Evolutionary conservation across 1,140 invertebrate species (phyloP).

Genomic region (Drosophila athabasca): DNA sequence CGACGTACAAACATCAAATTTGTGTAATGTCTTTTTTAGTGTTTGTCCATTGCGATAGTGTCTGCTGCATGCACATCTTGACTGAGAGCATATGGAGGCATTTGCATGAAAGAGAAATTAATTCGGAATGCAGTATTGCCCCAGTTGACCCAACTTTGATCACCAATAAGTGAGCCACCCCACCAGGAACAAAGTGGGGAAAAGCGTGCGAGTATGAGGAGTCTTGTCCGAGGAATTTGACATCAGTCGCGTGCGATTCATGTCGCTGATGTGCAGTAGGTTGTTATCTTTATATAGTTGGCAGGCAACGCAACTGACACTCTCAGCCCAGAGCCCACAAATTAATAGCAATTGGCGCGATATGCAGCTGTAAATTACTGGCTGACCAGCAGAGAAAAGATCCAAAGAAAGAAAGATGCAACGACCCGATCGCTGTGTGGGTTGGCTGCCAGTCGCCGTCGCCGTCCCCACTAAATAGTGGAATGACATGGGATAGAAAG

Average conservation of each 20-base stretch:
- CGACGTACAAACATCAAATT: no score
- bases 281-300: constrained; percentile 26
- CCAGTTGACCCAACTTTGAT: constrained; percentile 24
- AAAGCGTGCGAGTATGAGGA: constrained; percentile 11
- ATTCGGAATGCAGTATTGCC: constrained; percentile 12
- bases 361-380: constrained; percentile 38
- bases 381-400: constrained; percentile 41
- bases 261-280: constrained; percentile 26
- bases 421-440: constrained; percentile 50
- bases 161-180: constrained; percentile 4
- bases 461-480: constrained; percentile 7
- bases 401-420: constrained; percentile 49
- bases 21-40: no score
- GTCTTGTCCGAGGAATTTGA: constrained; percentile 24
- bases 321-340: constrained; percentile 36
- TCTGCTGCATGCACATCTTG: no score
- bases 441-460: constrained; percentile 5
- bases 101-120: constrained; percentile 2
- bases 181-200: constrained; percentile 18
- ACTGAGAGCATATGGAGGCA: neutral
- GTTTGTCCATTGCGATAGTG: no score
- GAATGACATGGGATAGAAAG: constrained; percentile 36
- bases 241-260: constrained; percentile 42
- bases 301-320: constrained; percentile 39
- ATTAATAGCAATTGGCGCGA: constrained; percentile 55